Evolutionary conservation across 2,113 vertebrate genomes (phyloP), one percentile per base, ranked within the genome.

Genomic region (Todiramphus chloris): DNA sequence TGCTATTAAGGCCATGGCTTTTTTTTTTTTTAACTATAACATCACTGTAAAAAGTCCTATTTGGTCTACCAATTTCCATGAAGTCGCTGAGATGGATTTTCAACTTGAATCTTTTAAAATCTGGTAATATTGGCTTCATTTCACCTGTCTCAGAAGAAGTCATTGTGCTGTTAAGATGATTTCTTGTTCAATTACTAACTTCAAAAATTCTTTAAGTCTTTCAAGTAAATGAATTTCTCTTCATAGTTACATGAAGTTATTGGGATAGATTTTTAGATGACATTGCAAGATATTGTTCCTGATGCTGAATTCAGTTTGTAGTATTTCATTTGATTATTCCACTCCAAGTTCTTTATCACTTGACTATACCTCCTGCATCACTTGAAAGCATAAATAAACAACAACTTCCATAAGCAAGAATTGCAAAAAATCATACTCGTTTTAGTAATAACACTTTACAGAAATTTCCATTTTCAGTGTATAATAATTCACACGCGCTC

Each of bases 321-420:
- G 31, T 67, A 73, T 89, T 91, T 73, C 2, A 9, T 84, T 76
- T 91, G 64, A 83, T 94, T 87, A 87, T 76, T 90, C 43, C n/a
- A 77, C 51, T 82, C 67, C 64, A 87, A 72, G 27, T 48, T 67
- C 39, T 94, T 91, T 88, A 72, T 43, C 44, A 80, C 73, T 91
- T 96, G 39, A 59, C 72, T 93, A 6, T 87, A 41, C 16, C 30
- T 94, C 89, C 68, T 96, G 51, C 2, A 2, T 93, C 84, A 90
- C 33, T 79, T 95, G 30, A 85, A 80, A 90, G 11, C 91, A 89
- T 28, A 93, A 97, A 37, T 53, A 39, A 96, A 87, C 24, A 81
- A 72, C 30, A 37, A 28, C 80, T 94, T 91, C 48, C 39, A 63
- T 93, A 77, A 73, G 16, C 39, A 33, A 79, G 73, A 15, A 41